These are phyloP conservation scores for Dugesia japonica DNA, from an alignment of 2,888 invertebrate genomes.

Conservation along the genomic window DNA sequence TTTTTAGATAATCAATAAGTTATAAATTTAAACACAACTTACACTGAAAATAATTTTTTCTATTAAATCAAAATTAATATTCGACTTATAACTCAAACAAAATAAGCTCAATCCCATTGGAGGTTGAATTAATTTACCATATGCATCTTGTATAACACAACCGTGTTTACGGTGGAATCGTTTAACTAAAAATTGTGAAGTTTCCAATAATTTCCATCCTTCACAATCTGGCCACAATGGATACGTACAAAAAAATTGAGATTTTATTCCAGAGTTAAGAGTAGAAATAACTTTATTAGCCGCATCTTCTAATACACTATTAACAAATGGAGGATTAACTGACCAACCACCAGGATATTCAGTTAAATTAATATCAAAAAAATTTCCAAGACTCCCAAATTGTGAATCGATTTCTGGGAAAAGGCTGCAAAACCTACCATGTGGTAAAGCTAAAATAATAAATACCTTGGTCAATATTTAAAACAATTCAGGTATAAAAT, in stretches of 20 bases:
- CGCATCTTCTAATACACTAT: constrained; percentile 28
- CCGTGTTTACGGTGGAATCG: constrained; percentile 20
- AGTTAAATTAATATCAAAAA: constrained; percentile 31
- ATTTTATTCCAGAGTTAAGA: constrained; percentile 24
- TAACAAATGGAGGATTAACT: constrained; percentile 33
- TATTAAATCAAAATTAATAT: neutral
- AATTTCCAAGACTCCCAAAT: constrained; percentile 34
- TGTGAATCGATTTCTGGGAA: constrained; percentile 30
- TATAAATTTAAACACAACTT: no score
- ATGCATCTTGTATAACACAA: constrained; percentile 33
- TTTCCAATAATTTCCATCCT: constrained; percentile 30
- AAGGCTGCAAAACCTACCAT: constrained; percentile 30
- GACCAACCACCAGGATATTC: constrained; percentile 31
- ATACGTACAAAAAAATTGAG: constrained; percentile 30
- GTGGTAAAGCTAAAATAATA: no score
- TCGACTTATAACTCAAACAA: neutral
- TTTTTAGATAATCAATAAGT: no score
- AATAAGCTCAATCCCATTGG: constrained; percentile 25
- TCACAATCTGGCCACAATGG: constrained; percentile 28
- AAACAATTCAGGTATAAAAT: no score
- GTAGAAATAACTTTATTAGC: constrained; percentile 22
- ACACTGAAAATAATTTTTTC: neutral
- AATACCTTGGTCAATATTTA: no score
- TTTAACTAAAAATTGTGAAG: neutral
- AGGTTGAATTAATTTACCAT: constrained; percentile 22